Conservation (phyloP, 2,888 invertebrate genomes). For the Colletes collaris region DNA sequence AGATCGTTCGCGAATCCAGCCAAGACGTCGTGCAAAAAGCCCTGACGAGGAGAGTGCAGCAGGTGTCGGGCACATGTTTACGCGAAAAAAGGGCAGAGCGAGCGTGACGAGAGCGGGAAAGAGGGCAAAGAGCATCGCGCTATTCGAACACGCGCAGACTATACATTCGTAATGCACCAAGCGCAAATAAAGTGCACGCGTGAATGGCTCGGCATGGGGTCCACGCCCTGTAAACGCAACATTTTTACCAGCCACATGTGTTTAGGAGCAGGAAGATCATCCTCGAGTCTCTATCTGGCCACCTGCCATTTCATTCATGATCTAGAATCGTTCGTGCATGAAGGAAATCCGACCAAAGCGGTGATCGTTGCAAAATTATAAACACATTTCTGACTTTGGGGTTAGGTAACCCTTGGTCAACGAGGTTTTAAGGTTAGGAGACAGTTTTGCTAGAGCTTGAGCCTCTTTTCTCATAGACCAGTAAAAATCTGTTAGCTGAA, state of each 20-base stretch:
- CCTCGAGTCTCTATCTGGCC: constrained; percentile 43
- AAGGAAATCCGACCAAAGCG: too few relatives aligned
- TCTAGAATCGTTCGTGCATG: background rate
- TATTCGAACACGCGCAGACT: constrained; percentile 49
- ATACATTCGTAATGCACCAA: constrained; percentile 48
- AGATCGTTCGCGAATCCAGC: constrained; percentile 44
- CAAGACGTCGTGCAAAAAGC: constrained; percentile 59
- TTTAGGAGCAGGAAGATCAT: constrained; percentile 59
- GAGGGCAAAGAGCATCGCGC: constrained; percentile 28
- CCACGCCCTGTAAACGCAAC: constrained; percentile 69
- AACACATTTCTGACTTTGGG: too few relatives aligned
- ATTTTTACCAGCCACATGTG: constrained; percentile 62
- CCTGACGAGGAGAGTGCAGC: constrained; percentile 61
- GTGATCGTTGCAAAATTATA: too few relatives aligned
- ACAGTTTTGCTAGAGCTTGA: too few relatives aligned
- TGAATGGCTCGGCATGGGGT: constrained; percentile 76
- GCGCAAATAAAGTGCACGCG: constrained; percentile 73
- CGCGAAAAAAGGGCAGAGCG: constrained; percentile 47
- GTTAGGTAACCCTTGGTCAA: too few relatives aligned
- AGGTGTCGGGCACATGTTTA: constrained; percentile 73
- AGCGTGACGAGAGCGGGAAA: constrained; percentile 15
- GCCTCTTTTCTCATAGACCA: too few relatives aligned
- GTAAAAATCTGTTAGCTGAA: too few relatives aligned
- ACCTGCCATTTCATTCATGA: constrained; percentile 56
- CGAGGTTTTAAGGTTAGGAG: too few relatives aligned